Base-by-base conservation (phyloP, 2,888 invertebrate genomes). In the Carcina quercana region DNA sequence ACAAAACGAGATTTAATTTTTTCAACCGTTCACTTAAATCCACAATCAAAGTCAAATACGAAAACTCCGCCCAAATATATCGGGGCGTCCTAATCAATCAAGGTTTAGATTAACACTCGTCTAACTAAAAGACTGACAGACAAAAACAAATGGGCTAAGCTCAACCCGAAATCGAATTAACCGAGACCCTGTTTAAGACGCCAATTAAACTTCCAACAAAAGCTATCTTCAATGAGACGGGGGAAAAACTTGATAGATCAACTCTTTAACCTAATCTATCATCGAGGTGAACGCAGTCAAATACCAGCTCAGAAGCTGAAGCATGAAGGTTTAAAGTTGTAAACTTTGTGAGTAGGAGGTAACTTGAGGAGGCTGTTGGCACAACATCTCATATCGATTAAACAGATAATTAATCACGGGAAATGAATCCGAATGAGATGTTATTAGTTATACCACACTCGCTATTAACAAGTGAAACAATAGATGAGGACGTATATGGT, bases 321-420 rank as follows among this genome's bases (percentile, higher is more conserved):
- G 0, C 0, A 14, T 48, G 6, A 66, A 41, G n/a, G 47, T 47
- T 42, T 38, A 13, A 60, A 37, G 48, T 45, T 63, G 12, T 12
- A 24, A n/a, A 29, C 10, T 15, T 7, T 17, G 17, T 38, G 35
- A 15, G 31, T 32, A 17, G 37, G 44, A 52, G 68, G n/a, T 62
- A 69, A 75, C 59, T 48, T 45, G 65, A 74, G 71, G 71, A 73
- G 78, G 72, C 70, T 82, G 82, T 83, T 83, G 80, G 82, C 79
- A 80, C 79, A 80, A 79, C 82, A 80, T 82, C 80, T 82, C 73
- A 78, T 82, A 79, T 80, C 82, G 83, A 83, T 83, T 83, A 83
- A 83, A 80, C 82, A 82, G 76, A 82, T 83, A 83, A 83, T 83
- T 83, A 82, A 83, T 83, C 83, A 82, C 76, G 73, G 78, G 74